Base-by-base conservation (phyloP, 2,113 vertebrate species). In the Ovis canadensis region DNA sequence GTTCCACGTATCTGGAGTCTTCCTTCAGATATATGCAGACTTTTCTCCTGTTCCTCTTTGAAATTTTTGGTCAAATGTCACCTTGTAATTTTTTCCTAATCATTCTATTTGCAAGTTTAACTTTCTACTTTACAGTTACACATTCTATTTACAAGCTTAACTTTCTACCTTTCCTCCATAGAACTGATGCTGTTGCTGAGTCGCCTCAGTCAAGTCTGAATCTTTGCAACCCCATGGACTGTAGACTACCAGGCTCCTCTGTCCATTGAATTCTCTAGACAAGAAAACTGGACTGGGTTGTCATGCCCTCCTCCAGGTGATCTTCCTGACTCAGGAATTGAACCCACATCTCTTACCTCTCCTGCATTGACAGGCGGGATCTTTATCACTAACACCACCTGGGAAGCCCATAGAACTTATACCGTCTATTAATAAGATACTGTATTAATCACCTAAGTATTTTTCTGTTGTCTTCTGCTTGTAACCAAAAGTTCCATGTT, bases 61-160 rank as follows among this genome's bases (percentile, higher is more conserved):
- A 86, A 57, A 17, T 81, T 29, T 94, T 92, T 83, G 23, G n/a
- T 90, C 31, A 94, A 95, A 90, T 52, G 3, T 62, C 31, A 93
- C 1, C 7, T 45, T 48, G 5, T 15, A 21, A 84, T 6, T 27
- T 7, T 81, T 33, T 11, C 12, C 2, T 88, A 3, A 48, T 64
- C 40, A 81, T 87, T 45, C 10, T 82, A 74, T 54, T 71, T 62
- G 62, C 21, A 88, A 31, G 82, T 91, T 54, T 91, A 36, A 11
- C 64, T 36, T 71, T 71, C n/a, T 71, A 36, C 14, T 67, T 78
- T 36, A 19, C 13, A 87, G 64, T 71, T 71, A 36, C 9, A 36
- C 40, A 81, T 83, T 45, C 6, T 82, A 74, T 54, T 71, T 62
- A 71, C 11, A 91, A n/a, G 67, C 78, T 50, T 89, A 55, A 71